Evolutionary conservation across 2,797 vertebrate species (phyloP).

Genomic region (Remorina albescens): DNA sequence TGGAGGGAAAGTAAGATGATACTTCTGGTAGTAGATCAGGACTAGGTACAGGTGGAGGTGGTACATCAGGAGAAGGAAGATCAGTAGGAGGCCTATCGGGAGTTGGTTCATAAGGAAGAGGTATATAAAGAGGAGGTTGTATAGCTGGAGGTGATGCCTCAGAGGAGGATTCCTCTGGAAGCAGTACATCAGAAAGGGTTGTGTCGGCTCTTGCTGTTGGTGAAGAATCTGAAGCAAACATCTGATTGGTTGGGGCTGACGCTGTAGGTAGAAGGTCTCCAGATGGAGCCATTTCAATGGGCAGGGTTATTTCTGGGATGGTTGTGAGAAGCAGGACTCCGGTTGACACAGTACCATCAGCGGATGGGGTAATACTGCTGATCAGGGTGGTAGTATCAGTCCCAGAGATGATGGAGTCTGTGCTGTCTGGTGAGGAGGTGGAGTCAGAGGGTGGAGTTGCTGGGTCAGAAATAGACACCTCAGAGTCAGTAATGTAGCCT

Average conservation of each 20-base stretch:
- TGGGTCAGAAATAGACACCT: constrained; percentile 57
- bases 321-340: constrained; percentile 18
- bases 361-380: constrained; percentile 12
- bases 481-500: constrained; percentile 34
- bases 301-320: constrained; percentile 16
- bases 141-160: constrained; percentile 1
- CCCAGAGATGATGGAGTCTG: constrained; percentile 36
- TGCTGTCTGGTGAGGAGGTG: constrained; percentile 44
- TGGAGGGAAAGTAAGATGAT: constrained; percentile 7
- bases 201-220: constrained; percentile 33
- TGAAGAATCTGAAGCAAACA: constrained; percentile 22
- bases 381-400: constrained; percentile 23
- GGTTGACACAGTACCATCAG: constrained; percentile 33
- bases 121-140: neutral
- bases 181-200: constrained; percentile 4
- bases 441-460: constrained; percentile 50
- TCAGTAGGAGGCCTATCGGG: constrained; percentile 2
- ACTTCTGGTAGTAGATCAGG: neutral
- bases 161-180: neutral
- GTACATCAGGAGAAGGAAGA: neutral
- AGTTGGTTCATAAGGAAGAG: neutral
- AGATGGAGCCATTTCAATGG: constrained; percentile 30
- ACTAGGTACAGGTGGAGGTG: neutral
- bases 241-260: constrained; percentile 18
- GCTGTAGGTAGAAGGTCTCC: constrained; percentile 25